A percentile compares a stretch with the other conserved stretches of the same genome.
phyloP scores from a whole-genome alignment of 2,113 vertebrate genomes.

The Scomber scombrus region DNA sequence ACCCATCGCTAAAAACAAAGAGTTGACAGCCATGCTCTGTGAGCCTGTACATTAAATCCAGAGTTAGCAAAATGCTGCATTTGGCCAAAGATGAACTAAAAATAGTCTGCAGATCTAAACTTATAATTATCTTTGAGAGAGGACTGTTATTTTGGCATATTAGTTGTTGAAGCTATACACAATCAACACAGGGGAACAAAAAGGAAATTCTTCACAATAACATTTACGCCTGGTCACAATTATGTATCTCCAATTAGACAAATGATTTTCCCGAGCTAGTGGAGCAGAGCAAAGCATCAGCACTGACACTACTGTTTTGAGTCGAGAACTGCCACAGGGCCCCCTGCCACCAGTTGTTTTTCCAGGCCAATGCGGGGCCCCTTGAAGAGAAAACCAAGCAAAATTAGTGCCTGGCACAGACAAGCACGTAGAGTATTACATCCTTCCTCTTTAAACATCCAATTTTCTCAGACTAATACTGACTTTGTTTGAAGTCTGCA shows the following conservation, averaged over 20 bases:
- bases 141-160: not conserved
- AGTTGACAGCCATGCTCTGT: no score
- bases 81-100: no score
- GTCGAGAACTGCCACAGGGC: conserved; percentile 1
- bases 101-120: not conserved
- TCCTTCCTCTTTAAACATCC: not conserved
- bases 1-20: no score
- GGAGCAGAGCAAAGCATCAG: conserved; percentile 23
- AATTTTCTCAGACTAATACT: not conserved
- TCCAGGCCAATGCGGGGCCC: conserved; percentile 5
- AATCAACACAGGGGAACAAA: not conserved
- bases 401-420: conserved; percentile 18
- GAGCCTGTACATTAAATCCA: no score
- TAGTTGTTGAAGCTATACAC: not conserved
- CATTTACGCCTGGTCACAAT: not conserved
- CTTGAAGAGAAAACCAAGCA: not conserved
- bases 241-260: conserved; percentile 5
- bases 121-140: no score
- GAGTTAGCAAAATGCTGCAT: no score
- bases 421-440: not conserved
- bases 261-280: conserved; percentile 7
- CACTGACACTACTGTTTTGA: conserved; percentile 28
- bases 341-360: conserved; percentile 13
- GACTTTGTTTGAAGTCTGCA: not conserved
- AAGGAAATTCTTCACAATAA: not conserved